A percentile compares a stretch with the other conserved stretches of the same genome.
phyloP scores from a whole-genome alignment of 2,888 invertebrate genomes.

The Calameuta idolon region DNA sequence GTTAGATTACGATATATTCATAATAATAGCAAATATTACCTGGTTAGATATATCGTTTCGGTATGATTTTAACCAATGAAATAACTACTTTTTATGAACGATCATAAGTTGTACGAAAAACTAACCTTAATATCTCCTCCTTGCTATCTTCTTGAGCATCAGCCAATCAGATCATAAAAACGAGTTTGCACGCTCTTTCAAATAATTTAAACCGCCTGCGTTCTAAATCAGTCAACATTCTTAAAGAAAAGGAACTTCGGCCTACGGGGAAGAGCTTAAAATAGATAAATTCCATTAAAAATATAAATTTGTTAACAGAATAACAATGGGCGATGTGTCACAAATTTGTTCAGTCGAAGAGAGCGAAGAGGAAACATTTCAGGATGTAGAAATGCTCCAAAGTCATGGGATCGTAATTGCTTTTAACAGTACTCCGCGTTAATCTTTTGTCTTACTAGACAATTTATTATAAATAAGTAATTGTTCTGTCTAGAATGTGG shows the following conservation, averaged over 20 bases:
- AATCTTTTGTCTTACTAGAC: not conserved
- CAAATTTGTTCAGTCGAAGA: not conserved
- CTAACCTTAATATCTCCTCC: not conserved
- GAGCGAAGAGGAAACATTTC: conserved; percentile 1
- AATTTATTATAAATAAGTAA: not conserved
- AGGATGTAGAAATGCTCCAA: conserved; percentile 1
- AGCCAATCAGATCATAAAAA: not conserved
- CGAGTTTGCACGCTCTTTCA: not conserved
- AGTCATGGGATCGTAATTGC: not conserved
- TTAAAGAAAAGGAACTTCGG: not conserved
- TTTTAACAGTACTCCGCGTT: not conserved
- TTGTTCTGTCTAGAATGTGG: conserved; percentile 68
- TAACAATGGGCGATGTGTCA: not conserved
- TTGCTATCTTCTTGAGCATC: no score
- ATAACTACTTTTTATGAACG: not conserved
- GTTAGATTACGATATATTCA: not conserved
- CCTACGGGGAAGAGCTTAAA: not conserved
- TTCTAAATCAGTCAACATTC: not conserved
- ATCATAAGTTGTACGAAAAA: not conserved
- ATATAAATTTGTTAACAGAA: not conserved
- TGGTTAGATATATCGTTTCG: not conserved
- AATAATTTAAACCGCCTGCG: not conserved
- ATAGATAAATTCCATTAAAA: not conserved
- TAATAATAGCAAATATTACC: not conserved
- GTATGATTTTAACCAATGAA: not conserved